A percentile compares a stretch with the other conserved stretches of the same genome.
phyloP scores from a whole-genome alignment of 2,797 vertebrate species.

The Anguilla anguilla region DNA sequence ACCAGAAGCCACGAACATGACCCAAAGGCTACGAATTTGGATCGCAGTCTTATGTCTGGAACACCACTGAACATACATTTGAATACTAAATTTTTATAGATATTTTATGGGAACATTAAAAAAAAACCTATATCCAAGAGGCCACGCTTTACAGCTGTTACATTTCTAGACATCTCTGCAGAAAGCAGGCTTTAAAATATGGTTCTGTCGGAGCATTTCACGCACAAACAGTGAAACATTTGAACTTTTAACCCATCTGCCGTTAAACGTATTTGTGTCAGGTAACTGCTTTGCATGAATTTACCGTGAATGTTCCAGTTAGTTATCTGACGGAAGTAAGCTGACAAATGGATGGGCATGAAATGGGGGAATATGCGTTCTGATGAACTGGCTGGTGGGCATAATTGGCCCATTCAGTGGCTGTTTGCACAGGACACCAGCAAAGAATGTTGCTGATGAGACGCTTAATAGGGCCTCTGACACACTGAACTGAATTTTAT shows the following conservation, averaged over 20 bases:
- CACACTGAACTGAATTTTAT: conserved; percentile 18
- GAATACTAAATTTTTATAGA: not conserved
- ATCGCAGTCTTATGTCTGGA: not conserved
- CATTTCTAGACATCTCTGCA: not conserved
- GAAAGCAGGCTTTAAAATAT: not conserved
- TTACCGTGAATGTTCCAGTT: conserved; percentile 4
- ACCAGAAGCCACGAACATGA: not conserved
- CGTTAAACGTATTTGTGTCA: not conserved
- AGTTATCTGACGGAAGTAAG: not conserved
- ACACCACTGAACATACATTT: not conserved
- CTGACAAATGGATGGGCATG: not conserved
- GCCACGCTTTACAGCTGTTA: not conserved
- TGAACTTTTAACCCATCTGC: not conserved
- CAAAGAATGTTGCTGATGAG: conserved; percentile 7
- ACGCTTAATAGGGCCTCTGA: conserved; percentile 12
- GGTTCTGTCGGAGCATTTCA: not conserved
- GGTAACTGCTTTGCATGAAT: not conserved
- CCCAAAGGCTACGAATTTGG: not conserved
- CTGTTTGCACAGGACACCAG: not conserved
- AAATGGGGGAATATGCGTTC: not conserved
- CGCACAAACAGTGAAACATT: not conserved
- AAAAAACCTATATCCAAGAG: not conserved
- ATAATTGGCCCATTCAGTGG: not conserved
- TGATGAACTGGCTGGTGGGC: not conserved
- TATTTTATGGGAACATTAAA: not conserved